These are phyloP conservation scores for Elgaria multicarinata DNA, from an alignment of 2,113 vertebrate species.

Conservation along the genomic window DNA sequence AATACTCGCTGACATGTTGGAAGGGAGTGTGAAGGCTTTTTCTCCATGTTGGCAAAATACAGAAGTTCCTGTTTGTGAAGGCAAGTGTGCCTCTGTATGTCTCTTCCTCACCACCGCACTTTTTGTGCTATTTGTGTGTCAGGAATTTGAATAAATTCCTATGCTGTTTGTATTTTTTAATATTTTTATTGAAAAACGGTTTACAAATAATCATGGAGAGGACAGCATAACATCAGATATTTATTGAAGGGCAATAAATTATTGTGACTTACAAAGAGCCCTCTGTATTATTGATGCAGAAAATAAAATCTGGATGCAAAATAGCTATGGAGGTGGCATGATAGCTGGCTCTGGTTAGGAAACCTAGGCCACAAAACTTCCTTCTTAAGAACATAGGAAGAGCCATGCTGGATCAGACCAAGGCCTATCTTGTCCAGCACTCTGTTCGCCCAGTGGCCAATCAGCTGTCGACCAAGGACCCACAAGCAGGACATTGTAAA, in stretches of 20 bases:
- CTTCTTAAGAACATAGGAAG: no score
- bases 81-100: not conserved
- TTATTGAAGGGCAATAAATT: not conserved
- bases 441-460: no score
- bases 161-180: not conserved
- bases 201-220: not conserved
- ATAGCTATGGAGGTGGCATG: not conserved
- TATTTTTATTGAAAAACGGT: not conserved
- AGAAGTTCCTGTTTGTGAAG: not conserved
- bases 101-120: fast-evolving
- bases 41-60: fast-evolving
- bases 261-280: not conserved
- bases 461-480: no score
- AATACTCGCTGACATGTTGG: slow-evolving; percentile 33
- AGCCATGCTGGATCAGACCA: no score
- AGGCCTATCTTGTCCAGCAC: no score
- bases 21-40: fast-evolving
- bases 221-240: not conserved
- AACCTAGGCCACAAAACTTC: fast-evolving
- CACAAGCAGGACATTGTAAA: no score
- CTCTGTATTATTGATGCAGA: not conserved
- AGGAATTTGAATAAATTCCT: no score
- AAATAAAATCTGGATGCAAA: fast-evolving
- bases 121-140: not conserved
- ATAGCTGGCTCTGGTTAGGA: not conserved